A percentile compares a stretch with the other conserved stretches of the same genome.
Evolutionary conservation across 53 echinoderm and acorn worm genomes (phyloP).

Genomic region (Mesocentrotus franciscanus): DNA sequence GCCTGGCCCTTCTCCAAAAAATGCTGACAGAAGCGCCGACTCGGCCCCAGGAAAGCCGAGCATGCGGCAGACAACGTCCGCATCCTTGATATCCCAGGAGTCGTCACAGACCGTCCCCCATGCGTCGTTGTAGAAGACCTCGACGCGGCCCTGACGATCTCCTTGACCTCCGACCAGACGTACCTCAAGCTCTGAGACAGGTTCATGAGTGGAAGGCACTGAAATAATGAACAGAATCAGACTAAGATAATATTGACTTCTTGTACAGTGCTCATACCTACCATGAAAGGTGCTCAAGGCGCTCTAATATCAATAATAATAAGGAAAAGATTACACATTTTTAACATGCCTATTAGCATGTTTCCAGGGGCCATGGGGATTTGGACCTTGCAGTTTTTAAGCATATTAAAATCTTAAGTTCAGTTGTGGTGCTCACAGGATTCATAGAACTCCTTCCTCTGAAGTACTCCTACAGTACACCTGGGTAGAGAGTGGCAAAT

Average conservation of each 20-base stretch:
- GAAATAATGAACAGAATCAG: neutral
- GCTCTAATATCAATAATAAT: no score
- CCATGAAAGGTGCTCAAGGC: no score
- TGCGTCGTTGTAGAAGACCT: conserved; percentile 68
- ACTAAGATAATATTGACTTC: neutral
- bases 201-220: conserved; percentile 25
- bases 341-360: no score
- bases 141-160: conserved; percentile 69
- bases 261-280: no score
- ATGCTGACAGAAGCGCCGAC: conserved; percentile 62
- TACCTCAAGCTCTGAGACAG: conserved; percentile 53
- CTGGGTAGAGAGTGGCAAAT: no score
- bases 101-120: conserved; percentile 77
- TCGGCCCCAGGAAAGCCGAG: conserved; percentile 66
- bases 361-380: no score
- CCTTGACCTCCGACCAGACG: conserved; percentile 66
- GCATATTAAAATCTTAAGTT: no score
- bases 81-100: conserved; percentile 48
- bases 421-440: no score
- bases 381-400: no score
- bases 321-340: no score
- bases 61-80: conserved; percentile 69
- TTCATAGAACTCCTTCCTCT: no score
- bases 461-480: no score
- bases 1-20: conserved; percentile 63